A percentile compares a stretch with the other conserved stretches of the same genome.
Evolutionary conservation across 2,113 vertebrate species (phyloP).

Genomic region (Columbina picui): DNA sequence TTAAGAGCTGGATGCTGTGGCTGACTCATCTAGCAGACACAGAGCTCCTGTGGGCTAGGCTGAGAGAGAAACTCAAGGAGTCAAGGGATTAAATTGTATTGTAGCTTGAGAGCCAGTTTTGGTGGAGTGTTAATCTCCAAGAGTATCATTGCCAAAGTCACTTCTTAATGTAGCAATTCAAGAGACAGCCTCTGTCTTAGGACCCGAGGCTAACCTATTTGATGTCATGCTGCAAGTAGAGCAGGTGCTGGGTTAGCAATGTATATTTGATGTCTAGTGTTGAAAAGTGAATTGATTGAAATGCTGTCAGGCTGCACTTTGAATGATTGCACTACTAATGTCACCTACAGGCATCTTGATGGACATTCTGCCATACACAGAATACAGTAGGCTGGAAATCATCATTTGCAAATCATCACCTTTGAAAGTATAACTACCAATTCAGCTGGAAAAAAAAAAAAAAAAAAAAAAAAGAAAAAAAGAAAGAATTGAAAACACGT

Average conservation of each 20-base stretch:
- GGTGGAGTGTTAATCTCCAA: slow-evolving; percentile 42
- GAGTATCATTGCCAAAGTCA: slow-evolving; percentile 41
- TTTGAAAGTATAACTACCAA: slow-evolving; percentile 43
- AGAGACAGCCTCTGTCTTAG: slow-evolving; percentile 19
- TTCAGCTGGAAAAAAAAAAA: slow-evolving; percentile 16
- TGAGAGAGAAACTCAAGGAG: neutral
- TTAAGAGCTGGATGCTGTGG: neutral
- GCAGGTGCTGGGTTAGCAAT: slow-evolving; percentile 29
- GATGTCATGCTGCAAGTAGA: slow-evolving; percentile 19
- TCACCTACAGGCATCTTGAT: slow-evolving; percentile 63
- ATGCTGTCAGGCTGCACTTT: slow-evolving; percentile 66
- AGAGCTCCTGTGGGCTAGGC: neutral
- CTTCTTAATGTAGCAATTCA: slow-evolving; percentile 19
- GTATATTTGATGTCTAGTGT: slow-evolving; percentile 61
- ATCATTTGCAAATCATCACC: slow-evolving; percentile 74
- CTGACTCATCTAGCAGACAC: neutral
- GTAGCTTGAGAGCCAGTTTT: slow-evolving; percentile 8
- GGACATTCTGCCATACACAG: slow-evolving; percentile 50
- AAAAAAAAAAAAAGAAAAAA: neutral
- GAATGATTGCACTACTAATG: slow-evolving; percentile 61
- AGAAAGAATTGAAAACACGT: slow-evolving; percentile 44
- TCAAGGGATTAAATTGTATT: neutral
- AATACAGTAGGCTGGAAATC: slow-evolving; percentile 64
- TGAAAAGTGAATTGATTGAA: slow-evolving; percentile 68
- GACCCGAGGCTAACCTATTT: neutral